These are phyloP conservation scores for Spinibarbus caldwelli DNA, from an alignment of 2,797 vertebrate species.

Conservation along the genomic window DNA sequence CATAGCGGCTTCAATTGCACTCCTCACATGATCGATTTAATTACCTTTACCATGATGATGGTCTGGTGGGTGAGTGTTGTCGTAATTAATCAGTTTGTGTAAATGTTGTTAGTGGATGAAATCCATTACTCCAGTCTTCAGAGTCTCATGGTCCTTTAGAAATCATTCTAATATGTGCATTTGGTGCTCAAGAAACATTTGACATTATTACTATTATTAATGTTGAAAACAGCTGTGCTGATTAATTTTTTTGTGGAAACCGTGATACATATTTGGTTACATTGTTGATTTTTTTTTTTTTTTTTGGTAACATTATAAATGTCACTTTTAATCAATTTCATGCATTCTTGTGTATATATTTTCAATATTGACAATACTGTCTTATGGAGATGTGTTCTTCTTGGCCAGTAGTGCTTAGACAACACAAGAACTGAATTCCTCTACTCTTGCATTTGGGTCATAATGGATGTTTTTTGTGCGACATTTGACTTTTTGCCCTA, in stretches of 20 bases:
- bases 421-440: slow-evolving; percentile 10
- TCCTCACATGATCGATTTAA: slow-evolving; percentile 17
- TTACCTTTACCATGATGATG: slow-evolving; percentile 43
- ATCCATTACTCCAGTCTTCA: neutral
- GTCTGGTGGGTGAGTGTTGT: slow-evolving; percentile 42
- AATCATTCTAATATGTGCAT: neutral
- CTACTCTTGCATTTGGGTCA: neutral
- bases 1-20: neutral
- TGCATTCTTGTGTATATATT: neutral
- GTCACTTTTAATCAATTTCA: neutral
- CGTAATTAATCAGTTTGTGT: neutral
- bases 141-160: neutral
- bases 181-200: neutral
- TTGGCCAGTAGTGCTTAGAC: neutral
- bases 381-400: neutral
- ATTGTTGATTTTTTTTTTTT: neutral
- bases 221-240: neutral
- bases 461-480: slow-evolving; percentile 6
- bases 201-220: neutral
- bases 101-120: slow-evolving; percentile 11
- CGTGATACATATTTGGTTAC: neutral
- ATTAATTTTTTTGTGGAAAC: neutral
- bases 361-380: neutral
- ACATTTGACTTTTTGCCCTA: slow-evolving; percentile 30
- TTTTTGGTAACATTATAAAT: neutral